A percentile compares a stretch with the other conserved stretches of the same genome.
phyloP scores from a whole-genome alignment of 2,888 invertebrate species.

The Drosophila anomalata region DNA sequence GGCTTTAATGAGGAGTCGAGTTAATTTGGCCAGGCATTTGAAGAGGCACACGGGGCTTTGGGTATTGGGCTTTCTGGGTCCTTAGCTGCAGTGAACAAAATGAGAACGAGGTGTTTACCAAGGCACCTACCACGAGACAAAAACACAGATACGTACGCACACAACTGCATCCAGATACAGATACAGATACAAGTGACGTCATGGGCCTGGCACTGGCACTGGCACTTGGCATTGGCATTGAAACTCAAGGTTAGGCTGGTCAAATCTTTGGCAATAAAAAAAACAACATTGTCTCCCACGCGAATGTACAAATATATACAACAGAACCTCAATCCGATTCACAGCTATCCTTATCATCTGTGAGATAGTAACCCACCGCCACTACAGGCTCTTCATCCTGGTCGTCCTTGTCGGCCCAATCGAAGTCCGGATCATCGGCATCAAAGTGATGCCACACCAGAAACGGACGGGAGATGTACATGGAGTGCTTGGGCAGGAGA shows the following conservation, averaged over 20 bases:
- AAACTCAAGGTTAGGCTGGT: conserved; percentile 50
- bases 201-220: conserved; percentile 50
- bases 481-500: conserved; percentile 50
- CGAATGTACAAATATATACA: conserved; percentile 12
- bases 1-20: conserved; percentile 66
- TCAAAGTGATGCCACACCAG: conserved; percentile 37
- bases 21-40: conserved; percentile 72
- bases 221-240: conserved; percentile 65
- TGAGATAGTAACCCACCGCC: not conserved
- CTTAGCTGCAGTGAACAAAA: conserved; percentile 24
- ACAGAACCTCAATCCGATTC: conserved; percentile 5
- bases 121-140: conserved; percentile 56
- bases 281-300: conserved; percentile 47
- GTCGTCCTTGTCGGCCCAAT: not conserved
- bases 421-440: not conserved
- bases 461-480: conserved; percentile 51
- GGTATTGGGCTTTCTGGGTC: not conserved
- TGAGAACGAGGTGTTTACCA: conserved; percentile 55
- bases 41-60: conserved; percentile 36
- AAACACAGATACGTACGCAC: conserved; percentile 6
- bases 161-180: conserved; percentile 8
- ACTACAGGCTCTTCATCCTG: not conserved
- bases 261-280: conserved; percentile 38
- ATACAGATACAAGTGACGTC: conserved; percentile 49
- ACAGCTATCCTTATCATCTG: not conserved